phyloP scores from a whole-genome alignment of 2,113 vertebrate genomes.

The Apeltes quadracus region DNA sequence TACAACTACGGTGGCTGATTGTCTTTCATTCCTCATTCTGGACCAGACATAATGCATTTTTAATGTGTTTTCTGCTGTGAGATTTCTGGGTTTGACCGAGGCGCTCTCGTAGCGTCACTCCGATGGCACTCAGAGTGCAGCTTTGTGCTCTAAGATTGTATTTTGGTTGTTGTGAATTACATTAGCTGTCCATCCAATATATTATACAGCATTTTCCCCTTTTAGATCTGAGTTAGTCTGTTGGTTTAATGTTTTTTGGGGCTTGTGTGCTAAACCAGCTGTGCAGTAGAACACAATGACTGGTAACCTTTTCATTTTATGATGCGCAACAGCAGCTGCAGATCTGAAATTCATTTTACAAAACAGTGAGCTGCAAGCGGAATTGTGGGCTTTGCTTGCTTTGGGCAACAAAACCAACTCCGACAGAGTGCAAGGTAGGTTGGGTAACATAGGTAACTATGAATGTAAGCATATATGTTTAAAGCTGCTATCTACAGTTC shows the following conservation, averaged over 20 bases:
- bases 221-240: conserved; percentile 1
- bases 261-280: background rate
- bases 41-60: conserved; percentile 61
- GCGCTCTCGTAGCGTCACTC: conserved; percentile 33
- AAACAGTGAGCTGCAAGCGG: background rate
- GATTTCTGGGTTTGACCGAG: conserved; percentile 54
- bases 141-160: conserved; percentile 16
- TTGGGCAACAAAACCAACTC: background rate
- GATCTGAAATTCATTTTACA: conserved; percentile 2
- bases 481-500: background rate
- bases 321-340: background rate
- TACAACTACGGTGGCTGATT: conserved; percentile 53
- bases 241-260: background rate
- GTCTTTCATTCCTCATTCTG: conserved; percentile 58
- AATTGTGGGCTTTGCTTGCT: conserved; percentile 4
- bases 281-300: background rate
- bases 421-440: background rate
- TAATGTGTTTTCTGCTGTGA: conserved; percentile 63
- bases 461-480: background rate
- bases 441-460: background rate
- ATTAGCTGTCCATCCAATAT: background rate
- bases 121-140: conserved; percentile 16
- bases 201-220: background rate
- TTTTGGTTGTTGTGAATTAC: background rate
- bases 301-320: background rate